Percentiles rank a stretch among this genome's conserved stretches.
Evolutionary conservation across 2,113 vertebrate species (phyloP).

Genomic region (Dendrocopos noguchii): DNA sequence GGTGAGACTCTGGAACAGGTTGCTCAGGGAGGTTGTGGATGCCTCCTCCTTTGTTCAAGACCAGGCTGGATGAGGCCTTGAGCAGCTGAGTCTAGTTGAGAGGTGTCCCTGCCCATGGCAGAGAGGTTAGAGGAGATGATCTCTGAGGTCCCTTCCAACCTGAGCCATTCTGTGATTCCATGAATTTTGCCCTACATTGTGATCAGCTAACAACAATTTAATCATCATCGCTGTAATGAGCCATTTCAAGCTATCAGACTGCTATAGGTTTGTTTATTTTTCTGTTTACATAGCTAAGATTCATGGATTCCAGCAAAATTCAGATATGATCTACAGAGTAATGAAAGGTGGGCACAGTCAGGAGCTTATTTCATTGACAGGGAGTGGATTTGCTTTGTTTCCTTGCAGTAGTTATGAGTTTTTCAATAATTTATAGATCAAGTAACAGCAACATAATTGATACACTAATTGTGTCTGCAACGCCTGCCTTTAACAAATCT

Average conservation of each 20-base stretch:
- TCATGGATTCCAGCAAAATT: constrained; percentile 6
- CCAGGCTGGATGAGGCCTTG: too few species aligned
- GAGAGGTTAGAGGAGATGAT: too few species aligned
- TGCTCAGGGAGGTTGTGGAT: too few species aligned
- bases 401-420: constrained; percentile 25
- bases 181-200: not conserved
- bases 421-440: constrained; percentile 79
- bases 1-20: too few species aligned
- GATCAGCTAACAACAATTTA: not conserved
- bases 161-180: too few species aligned
- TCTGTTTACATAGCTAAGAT: not conserved
- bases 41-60: too few species aligned
- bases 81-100: too few species aligned
- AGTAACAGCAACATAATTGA: constrained; percentile 69
- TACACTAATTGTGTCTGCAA: constrained; percentile 68
- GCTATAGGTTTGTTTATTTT: not conserved
- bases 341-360: constrained; percentile 11
- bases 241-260: not conserved
- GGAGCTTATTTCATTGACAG: constrained; percentile 52
- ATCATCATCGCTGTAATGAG: not conserved
- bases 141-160: too few species aligned
- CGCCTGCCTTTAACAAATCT: constrained; percentile 51
- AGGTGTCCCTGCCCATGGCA: too few species aligned
- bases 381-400: constrained; percentile 68
- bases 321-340: not conserved